These are phyloP conservation scores for Stigmatopora nigra DNA, from an alignment of 2,113 vertebrate species.

Conservation along the genomic window DNA sequence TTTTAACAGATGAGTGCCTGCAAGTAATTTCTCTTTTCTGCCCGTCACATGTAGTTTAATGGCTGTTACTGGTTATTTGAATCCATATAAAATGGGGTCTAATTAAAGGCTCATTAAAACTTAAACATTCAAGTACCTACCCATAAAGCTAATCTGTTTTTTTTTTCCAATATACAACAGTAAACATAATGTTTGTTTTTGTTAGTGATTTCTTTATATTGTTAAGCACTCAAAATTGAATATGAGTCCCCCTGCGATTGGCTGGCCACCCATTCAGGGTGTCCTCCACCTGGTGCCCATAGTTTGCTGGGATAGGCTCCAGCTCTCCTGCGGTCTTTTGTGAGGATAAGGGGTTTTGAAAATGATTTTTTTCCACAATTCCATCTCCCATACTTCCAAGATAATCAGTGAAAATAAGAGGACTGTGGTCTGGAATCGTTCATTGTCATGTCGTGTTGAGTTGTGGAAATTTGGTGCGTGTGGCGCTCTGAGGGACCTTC, in stretches of 20 bases:
- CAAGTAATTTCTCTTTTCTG: not conserved
- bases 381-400: too few relatives aligned
- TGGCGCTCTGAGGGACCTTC: not conserved
- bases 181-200: not conserved
- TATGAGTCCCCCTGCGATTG: too few relatives aligned
- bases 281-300: too few relatives aligned
- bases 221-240: too few relatives aligned
- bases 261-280: too few relatives aligned
- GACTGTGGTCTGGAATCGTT: not conserved
- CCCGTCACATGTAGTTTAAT: not conserved
- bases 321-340: too few relatives aligned
- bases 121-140: not conserved
- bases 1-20: slow-evolving; percentile 3
- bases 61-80: not conserved
- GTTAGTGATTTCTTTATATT: not conserved
- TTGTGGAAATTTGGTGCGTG: not conserved
- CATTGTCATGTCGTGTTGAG: not conserved
- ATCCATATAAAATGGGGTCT: not conserved
- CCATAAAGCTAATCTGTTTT: too few relatives aligned
- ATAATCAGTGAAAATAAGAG: too few relatives aligned
- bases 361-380: too few relatives aligned
- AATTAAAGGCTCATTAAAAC: not conserved
- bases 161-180: too few relatives aligned
- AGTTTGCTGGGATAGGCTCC: too few relatives aligned
- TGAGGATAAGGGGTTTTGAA: too few relatives aligned